Evolutionary conservation across 1,140 invertebrate genomes (phyloP).

Genomic region (Dryas iulia): DNA sequence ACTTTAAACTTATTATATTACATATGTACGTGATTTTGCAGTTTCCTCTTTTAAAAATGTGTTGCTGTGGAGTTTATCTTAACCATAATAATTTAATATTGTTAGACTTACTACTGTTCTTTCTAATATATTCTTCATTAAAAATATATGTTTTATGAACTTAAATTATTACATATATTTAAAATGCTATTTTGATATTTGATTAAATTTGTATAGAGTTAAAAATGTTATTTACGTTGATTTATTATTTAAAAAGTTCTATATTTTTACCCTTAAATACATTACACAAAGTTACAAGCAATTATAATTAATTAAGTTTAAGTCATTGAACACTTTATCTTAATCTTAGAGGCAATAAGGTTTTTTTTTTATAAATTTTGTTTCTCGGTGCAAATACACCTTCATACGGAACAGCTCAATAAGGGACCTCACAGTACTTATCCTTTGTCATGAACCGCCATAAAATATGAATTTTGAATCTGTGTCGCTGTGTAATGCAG

Average conservation of each 20-base stretch:
- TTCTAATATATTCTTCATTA: no score
- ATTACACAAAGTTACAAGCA: neutral
- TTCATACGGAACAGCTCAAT: conserved; percentile 21
- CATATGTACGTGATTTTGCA: neutral
- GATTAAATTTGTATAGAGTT: no score
- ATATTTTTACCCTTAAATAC: neutral
- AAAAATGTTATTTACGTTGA: no score
- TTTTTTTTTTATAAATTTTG: neutral
- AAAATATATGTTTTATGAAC: no score
- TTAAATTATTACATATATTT: no score
- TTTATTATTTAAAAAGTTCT: no score
- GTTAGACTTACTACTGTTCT: no score
- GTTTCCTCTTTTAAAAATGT: neutral
- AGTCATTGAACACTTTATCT: neutral
- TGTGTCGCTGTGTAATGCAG: conserved; percentile 59
- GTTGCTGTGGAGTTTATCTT: neutral
- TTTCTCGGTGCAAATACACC: neutral
- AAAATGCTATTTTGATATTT: no score
- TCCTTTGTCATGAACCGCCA: conserved; percentile 55
- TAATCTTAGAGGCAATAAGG: neutral
- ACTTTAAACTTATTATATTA: neutral
- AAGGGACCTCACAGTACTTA: conserved; percentile 48
- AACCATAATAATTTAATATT: no score
- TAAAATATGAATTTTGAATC: conserved; percentile 64
- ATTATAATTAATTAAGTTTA: neutral